Base-by-base conservation (phyloP, 2,113 vertebrate species). In the Hemiprocne comata region DNA sequence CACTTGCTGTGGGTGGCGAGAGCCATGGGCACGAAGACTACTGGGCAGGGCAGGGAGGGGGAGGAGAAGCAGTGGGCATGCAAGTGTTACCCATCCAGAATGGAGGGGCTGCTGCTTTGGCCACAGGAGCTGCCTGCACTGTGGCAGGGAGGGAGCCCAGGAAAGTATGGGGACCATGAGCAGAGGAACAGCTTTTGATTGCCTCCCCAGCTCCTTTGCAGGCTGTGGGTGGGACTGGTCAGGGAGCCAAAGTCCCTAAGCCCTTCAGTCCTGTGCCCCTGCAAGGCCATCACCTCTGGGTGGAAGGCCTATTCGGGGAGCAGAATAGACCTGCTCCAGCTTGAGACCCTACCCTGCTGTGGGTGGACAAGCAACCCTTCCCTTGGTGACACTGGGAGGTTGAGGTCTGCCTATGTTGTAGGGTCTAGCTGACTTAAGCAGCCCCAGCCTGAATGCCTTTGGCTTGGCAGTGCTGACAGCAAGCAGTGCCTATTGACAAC, bases 221-320 rank as follows among this genome's bases (percentile, higher is more conserved):
- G 28, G 24, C 8, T 5, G 1, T 14, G 71, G 19, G 25, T 61
- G 33, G 53, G 28, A 61, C 11, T 46, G 20, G 7, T 60, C 29
- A 65, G 44, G 38, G 42, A 40, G 28, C 6, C 16, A 60, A 21
- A n/a, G 10, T 42, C 21, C 26, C 2, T 0, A 11, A 72, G 44
- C 64, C 10, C 8, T 78, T 70, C 42, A 78, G 42, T 62, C 7
- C 38, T 40, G 17, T 5, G 5, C 29, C 6, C 5, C 3, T 64
- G 17, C 1, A 0, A 25, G 12, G 28, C n/a, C 24, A n/a, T 13
- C 9, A 11, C 11, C 12, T 70, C 13, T 44, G n/a, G 24, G 12
- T 70, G 24, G 10, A 78, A 57, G 15, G 14, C n/a, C 19, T 61
- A 7, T 51, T 4, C 44, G 31, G 23, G 14, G 21, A 78, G 44